Percentiles rank a stretch among this genome's conserved stretches.
phyloP scores from a whole-genome alignment of 1,140 invertebrate genomes.

The Ceratosolen solmsi region DNA sequence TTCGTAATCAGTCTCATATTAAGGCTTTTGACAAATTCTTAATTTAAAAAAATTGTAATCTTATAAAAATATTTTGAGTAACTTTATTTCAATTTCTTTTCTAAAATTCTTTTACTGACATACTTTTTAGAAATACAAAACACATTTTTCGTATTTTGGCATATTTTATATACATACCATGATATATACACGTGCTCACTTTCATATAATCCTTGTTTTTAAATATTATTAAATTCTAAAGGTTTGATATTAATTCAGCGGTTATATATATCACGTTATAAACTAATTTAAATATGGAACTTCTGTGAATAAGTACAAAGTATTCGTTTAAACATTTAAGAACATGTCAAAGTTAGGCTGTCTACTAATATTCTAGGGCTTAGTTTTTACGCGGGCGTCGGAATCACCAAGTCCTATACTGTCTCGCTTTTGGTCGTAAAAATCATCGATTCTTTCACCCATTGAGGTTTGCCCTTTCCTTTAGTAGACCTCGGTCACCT shows the following conservation, averaged over 20 bases:
- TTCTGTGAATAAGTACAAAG: background rate
- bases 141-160: background rate
- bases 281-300: background rate
- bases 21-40: background rate
- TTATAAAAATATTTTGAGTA: background rate
- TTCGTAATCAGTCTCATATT: background rate
- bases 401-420: conserved; percentile 47
- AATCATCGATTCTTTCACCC: conserved; percentile 18
- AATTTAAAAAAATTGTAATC: background rate
- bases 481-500: background rate
- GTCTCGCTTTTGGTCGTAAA: background rate
- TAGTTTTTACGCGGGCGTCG: conserved; percentile 38
- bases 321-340: background rate
- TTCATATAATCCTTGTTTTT: background rate
- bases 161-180: background rate
- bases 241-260: background rate
- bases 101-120: background rate
- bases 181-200: background rate
- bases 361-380: background rate
- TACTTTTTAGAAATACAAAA: too few species aligned
- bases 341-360: background rate
- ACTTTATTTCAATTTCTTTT: background rate
- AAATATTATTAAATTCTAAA: background rate
- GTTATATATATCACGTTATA: background rate
- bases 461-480: conserved; percentile 3